These are phyloP conservation scores for Spea multiplicata DNA, from an alignment of 2,113 vertebrate species.

Conservation along the genomic window DNA sequence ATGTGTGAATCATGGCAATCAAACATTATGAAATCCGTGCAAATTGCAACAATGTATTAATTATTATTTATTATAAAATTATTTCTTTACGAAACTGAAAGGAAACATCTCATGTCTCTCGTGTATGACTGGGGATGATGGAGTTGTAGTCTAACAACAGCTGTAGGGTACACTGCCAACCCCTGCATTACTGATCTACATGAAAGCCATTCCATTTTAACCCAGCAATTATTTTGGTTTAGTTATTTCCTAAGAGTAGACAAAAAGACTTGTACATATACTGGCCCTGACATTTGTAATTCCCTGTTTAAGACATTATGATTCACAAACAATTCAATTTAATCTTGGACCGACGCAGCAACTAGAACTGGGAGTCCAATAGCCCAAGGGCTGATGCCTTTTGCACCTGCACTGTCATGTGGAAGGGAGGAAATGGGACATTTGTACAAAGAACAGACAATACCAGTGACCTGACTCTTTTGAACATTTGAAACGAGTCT, in stretches of 20 bases:
- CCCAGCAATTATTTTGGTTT: constrained; percentile 7
- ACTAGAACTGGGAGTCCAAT: neutral
- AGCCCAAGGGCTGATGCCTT: constrained; percentile 18
- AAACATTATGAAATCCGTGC: too few relatives aligned
- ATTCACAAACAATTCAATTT: constrained; percentile 38
- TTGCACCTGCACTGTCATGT: constrained; percentile 28
- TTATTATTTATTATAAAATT: too few relatives aligned
- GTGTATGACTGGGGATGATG: neutral
- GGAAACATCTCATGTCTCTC: too few relatives aligned
- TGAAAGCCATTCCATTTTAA: neutral
- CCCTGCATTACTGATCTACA: neutral
- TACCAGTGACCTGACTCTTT: constrained; percentile 16
- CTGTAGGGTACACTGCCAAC: neutral
- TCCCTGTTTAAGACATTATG: constrained; percentile 13
- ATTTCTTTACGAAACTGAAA: too few relatives aligned
- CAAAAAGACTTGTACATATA: neutral
- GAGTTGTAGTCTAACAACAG: neutral
- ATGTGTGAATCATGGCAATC: too few relatives aligned
- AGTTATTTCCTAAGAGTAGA: neutral
- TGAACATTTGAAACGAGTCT: constrained; percentile 26
- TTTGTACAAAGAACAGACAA: constrained; percentile 10
- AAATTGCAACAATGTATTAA: too few relatives aligned
- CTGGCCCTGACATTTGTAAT: constrained; percentile 28
- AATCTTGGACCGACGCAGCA: constrained; percentile 4
- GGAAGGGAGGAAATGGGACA: constrained; percentile 10